Base-by-base conservation (phyloP, 2,113 vertebrate genomes). In the Anolis carolinensis region DNA sequence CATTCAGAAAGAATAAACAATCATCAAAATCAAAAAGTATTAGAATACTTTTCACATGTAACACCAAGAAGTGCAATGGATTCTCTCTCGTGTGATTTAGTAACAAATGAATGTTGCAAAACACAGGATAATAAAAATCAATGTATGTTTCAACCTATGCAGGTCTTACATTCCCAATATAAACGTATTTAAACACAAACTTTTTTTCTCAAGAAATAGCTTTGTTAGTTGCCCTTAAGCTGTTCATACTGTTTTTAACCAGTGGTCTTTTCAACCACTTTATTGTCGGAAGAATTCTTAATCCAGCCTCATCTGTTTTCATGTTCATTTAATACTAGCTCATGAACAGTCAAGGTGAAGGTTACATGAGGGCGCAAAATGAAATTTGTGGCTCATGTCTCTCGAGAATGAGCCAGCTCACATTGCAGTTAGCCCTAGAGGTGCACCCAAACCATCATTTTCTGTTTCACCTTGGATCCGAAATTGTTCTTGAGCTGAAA, bases 351-450 rank as follows among this genome's bases (percentile, higher is more conserved):
- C 18, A 39, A 74, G 85, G 59, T 52, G 79, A 86, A 81, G 79
- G 78, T 86, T 86, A 75, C n/a, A 27, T 18, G 20, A 81, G 71
- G 78, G 70, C n/a, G 21, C 79, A 86, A 74, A 81, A 86, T 75
- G 78, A 86, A 86, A 86, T 86, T 75, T 86, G 71, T 81, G 59
- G n/a, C 70, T 75, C 5, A 50, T 52, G 39, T 75, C 85, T 34
- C 85, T 75, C 25, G 85, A 67, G 79, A 86, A 75, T 30, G 27
- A 86, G 78, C 44, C 85, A 36, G 70, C 32, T 86, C 78, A 67
- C 59, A 65, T 86, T 75, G 67, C 70, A 86, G 78, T 81, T 86
- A 65, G 55, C 85, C 85, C 78, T 81, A 81, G 39, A 81, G 85
- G 71, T 67, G 71, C 30, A 59, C 85, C 70, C 44, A 75, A 75